Evolutionary conservation across 2,888 invertebrate species (phyloP).

Genomic region (Endotricha flammealis): DNA sequence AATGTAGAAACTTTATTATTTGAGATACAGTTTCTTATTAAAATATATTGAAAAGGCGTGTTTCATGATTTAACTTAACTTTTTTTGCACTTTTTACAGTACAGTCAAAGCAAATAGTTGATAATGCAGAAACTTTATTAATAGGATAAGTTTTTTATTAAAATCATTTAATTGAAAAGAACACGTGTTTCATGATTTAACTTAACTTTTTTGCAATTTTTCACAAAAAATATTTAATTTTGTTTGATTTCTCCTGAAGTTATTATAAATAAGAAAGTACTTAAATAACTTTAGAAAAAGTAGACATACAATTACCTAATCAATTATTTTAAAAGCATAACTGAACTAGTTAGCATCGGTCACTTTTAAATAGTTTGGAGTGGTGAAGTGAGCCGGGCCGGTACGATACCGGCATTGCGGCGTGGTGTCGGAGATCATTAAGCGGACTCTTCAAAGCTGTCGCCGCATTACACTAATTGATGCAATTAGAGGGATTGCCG

Average conservation of each 20-base stretch:
- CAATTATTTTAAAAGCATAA: slow-evolving; percentile 25
- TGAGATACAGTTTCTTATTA: neutral
- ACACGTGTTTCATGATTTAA: no score
- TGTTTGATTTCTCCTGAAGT: no score
- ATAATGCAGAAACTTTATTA: no score
- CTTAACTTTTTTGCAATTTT: no score
- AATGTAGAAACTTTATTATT: slow-evolving; percentile 1
- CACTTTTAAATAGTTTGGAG: slow-evolving; percentile 42
- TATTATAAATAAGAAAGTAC: no score
- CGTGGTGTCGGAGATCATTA: slow-evolving; percentile 69
- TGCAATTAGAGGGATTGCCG: slow-evolving; percentile 77
- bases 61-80: no score
- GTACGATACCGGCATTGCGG: slow-evolving; percentile 26
- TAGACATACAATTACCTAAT: slow-evolving; percentile 5
- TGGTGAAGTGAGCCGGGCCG: slow-evolving; percentile 31
- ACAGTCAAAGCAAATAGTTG: no score
- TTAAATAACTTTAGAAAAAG: slow-evolving; percentile 5
- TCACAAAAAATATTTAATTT: no score
- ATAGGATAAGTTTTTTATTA: no score
- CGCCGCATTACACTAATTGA: slow-evolving; percentile 78
- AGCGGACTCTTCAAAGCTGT: slow-evolving; percentile 71
- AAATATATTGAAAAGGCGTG: no score
- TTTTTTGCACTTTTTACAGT: no score
- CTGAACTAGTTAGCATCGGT: neutral
- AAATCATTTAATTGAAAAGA: no score